phyloP scores from a whole-genome alignment of 2,888 invertebrate genomes.

The Drosophila rellima region DNA sequence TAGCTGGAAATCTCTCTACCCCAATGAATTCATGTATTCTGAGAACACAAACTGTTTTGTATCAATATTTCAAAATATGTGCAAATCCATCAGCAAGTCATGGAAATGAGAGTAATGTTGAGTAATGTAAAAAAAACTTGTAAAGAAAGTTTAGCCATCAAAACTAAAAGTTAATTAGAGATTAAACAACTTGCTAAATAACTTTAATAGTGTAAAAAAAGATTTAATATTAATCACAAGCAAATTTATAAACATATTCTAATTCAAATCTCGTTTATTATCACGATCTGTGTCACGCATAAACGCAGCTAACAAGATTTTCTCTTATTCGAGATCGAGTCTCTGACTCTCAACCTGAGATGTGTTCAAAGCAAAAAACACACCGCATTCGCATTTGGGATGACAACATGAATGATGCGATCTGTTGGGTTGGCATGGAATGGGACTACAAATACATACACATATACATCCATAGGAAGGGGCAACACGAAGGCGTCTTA shows the following conservation, averaged over 20 bases:
- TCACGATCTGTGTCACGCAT: constrained; percentile 3
- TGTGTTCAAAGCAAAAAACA: constrained; percentile 44
- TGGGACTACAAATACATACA: background rate
- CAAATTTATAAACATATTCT: background rate
- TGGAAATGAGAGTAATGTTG: background rate
- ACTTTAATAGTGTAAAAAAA: too few relatives aligned
- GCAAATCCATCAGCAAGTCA: constrained; percentile 5
- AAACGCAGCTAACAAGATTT: background rate
- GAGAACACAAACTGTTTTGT: constrained; percentile 10
- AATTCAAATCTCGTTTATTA: background rate
- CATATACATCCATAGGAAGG: background rate
- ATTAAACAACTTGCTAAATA: too few relatives aligned
- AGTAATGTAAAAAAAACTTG: background rate
- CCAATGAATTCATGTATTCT: constrained; percentile 1
- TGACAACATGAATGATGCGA: constrained; percentile 34
- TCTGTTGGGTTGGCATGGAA: constrained; percentile 16
- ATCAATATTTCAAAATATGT: constrained; percentile 8
- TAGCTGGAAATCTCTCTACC: constrained; percentile 32
- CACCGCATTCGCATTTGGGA: constrained; percentile 4
- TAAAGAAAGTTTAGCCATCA: background rate
- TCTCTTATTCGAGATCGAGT: background rate
- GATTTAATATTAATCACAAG: background rate
- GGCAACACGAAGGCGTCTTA: constrained; percentile 19
- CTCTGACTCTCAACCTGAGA: constrained; percentile 32
- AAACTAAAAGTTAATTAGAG: background rate